A percentile compares a stretch with the other conserved stretches of the same genome.
These are phyloP conservation scores for Drymonia ruficornis DNA, from an alignment of 2,888 invertebrate species.

Conservation along the genomic window DNA sequence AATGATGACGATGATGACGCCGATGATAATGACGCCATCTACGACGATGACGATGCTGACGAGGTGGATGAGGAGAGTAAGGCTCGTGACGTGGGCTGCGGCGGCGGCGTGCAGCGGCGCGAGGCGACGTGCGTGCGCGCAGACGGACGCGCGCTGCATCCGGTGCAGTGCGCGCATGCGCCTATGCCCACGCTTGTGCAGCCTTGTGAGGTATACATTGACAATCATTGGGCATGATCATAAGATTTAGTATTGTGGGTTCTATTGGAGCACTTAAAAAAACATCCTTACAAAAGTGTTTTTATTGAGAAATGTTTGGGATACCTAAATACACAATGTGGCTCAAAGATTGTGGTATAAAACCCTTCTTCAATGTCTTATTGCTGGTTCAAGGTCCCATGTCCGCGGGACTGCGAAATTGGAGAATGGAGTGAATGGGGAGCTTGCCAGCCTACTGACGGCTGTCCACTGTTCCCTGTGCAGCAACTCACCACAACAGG, in stretches of 20 bases:
- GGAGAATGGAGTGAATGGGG: constrained; percentile 87
- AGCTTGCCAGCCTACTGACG: constrained; percentile 83
- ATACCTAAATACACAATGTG: too few relatives aligned
- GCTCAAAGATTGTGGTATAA: too few relatives aligned
- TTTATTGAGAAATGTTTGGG: too few relatives aligned
- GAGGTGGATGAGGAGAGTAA: constrained; percentile 53
- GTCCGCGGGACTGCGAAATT: constrained; percentile 85
- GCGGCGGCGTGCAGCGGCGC: constrained; percentile 85
- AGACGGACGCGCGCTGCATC: constrained; percentile 74
- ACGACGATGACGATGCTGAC: constrained; percentile 69
- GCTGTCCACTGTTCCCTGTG: constrained; percentile 79
- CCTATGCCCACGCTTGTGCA: constrained; percentile 82
- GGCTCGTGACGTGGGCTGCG: constrained; percentile 68
- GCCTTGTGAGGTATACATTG: constrained; percentile 80
- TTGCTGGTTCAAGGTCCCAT: constrained; percentile 74
- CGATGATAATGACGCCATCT: constrained; percentile 67
- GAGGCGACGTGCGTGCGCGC: constrained; percentile 83
- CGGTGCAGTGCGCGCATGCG: constrained; percentile 78
- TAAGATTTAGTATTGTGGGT: too few relatives aligned
- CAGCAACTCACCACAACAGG: constrained; percentile 80
- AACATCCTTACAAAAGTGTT: too few relatives aligned
- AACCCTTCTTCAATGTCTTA: too few relatives aligned
- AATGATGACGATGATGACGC: constrained; percentile 64
- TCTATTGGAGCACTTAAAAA: too few relatives aligned
- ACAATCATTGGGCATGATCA: not conserved